Conservation (phyloP, 2,113 vertebrate species). For the Trogon surrucura region DNA sequence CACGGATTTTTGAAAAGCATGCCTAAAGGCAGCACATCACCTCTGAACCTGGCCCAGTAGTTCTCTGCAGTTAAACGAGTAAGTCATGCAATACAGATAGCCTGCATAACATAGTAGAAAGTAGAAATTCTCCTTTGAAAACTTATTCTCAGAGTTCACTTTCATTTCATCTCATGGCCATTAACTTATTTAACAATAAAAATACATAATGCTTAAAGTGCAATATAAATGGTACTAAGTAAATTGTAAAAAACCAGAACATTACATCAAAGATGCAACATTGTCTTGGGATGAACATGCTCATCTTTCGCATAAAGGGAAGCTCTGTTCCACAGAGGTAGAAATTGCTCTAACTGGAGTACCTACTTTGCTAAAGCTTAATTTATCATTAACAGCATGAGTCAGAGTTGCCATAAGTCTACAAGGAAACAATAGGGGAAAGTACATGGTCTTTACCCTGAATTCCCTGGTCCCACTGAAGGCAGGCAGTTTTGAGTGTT, state of each 20-base stretch:
- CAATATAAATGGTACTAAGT: background rate
- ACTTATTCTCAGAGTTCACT: background rate
- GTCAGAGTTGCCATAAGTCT: background rate
- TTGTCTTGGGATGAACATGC: background rate
- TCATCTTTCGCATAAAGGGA: background rate
- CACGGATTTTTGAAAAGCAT: background rate
- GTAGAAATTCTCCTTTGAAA: background rate
- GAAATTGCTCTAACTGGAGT: background rate
- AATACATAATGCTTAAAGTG: background rate
- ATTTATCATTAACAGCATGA: conserved; percentile 23
- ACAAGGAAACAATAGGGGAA: conserved; percentile 4
- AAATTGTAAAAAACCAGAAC: background rate
- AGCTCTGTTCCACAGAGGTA: background rate
- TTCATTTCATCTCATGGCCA: background rate
- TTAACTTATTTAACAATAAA: conserved; percentile 26
- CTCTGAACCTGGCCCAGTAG: background rate
- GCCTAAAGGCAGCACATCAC: background rate
- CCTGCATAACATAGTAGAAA: background rate
- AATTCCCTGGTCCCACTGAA: background rate
- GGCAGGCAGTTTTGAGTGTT: background rate
- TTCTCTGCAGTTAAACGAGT: background rate
- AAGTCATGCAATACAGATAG: background rate
- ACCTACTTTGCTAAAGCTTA: background rate
- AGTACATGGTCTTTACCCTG: background rate
- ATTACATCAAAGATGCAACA: background rate